phyloP scores from a whole-genome alignment of 2,888 invertebrate species.

The Sycophila texana region DNA sequence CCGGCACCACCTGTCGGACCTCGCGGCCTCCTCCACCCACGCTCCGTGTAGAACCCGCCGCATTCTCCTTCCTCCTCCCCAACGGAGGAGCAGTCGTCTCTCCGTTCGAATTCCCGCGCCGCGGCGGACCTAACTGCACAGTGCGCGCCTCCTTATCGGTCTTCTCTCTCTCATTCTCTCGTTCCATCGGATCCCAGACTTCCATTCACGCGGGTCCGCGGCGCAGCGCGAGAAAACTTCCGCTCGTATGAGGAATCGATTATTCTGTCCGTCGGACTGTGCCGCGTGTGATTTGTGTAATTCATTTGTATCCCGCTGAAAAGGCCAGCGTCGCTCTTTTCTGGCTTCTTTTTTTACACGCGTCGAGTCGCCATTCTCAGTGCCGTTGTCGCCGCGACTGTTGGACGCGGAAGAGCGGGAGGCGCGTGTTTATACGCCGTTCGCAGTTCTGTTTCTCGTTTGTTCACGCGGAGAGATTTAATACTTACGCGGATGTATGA shows the following conservation, averaged over 20 bases:
- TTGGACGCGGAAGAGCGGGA: neutral
- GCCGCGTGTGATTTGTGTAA: constrained; percentile 20
- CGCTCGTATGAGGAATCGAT: constrained; percentile 11
- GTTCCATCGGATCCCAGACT: neutral
- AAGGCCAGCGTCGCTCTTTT: neutral
- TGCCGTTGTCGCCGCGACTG: neutral
- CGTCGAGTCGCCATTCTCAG: neutral
- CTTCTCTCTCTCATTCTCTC: constrained; percentile 34
- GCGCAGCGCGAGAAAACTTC: neutral
- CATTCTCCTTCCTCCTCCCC: constrained; percentile 74
- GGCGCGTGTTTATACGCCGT: neutral
- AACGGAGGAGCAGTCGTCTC: constrained; percentile 52
- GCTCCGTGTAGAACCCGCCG: constrained; percentile 66
- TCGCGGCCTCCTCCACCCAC: constrained; percentile 71
- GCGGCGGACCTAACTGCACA: constrained; percentile 54
- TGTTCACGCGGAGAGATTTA: neutral
- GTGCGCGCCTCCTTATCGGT: constrained; percentile 45
- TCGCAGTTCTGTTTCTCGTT: neutral
- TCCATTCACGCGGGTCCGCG: constrained; percentile 8
- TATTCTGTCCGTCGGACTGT: constrained; percentile 14
- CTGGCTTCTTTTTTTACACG: neutral
- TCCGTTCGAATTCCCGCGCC: constrained; percentile 32
- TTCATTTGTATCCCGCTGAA: constrained; percentile 10
- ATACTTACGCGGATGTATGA: neutral
- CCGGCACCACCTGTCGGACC: constrained; percentile 55